Base-by-base conservation (phyloP, 1,140 invertebrate species). In the Bactericera cockerelli region DNA sequence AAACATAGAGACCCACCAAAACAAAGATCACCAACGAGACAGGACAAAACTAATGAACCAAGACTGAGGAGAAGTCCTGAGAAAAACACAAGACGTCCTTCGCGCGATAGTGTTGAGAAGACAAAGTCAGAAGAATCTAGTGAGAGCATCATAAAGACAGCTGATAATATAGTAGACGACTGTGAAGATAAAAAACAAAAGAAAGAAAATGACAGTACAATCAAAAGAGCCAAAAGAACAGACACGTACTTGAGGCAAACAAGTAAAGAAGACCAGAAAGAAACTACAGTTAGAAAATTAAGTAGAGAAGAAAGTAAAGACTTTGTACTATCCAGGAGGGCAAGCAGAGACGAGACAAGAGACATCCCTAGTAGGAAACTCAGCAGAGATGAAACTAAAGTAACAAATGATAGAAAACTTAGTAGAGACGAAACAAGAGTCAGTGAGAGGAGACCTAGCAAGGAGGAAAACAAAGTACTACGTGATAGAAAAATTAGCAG, bases 1-100 rank as follows among this genome's bases (percentile, higher is more conserved):
- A 58, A 11, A 28, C n/a, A 53, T 28, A 39, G 56, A 59, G 42
- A 59, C 55, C n/a, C 25, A 57, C 21, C 3, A 26, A 60, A 25
- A 24, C 22, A 14, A n/a, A 10, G 19, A 13, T 31, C 28, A 31
- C 28, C 28, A 6, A 31, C 28, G 13, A 49, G 22, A 49, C n/a
- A 49, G 19, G 22, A 49, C n/a, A 16, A n/a, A 22, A 49, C 6
- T 8, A 49, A 19, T 49, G 16, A 36, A 16, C 19, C 42, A 49
- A 49, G 42, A 49, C 42, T 6, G 4, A 31, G 28, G 28, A 31
- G 28, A 31, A 31, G 28, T 31, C 28, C 28, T 31, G 28, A 31
- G 28, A 49, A 49, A n/a, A 16, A 49, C 8, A 49, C 42, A 16
- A 4, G 42, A 49, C 42, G 42, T 49, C 22, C 22, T 49, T 49